Evolutionary conservation across 2,888 invertebrate species (phyloP).

Genomic region (Ochropleura plecta): DNA sequence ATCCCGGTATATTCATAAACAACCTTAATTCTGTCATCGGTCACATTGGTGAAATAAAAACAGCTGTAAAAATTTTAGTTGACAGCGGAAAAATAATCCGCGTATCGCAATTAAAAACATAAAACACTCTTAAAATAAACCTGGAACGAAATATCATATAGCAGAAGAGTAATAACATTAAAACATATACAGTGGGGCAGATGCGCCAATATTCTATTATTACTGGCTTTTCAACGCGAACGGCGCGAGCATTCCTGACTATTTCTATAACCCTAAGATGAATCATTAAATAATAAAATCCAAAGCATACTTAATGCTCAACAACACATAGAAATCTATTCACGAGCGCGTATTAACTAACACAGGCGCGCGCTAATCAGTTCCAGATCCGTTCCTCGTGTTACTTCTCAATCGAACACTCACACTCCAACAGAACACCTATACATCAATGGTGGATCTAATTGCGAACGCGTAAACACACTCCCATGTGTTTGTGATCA

Average conservation of each 20-base stretch:
- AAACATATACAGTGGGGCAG: slow-evolving; percentile 88
- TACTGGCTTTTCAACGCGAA: slow-evolving; percentile 89
- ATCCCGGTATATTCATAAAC: slow-evolving; percentile 83
- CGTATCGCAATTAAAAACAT: slow-evolving; percentile 88
- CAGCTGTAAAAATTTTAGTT: slow-evolving; percentile 86
- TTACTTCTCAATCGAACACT: slow-evolving; percentile 83
- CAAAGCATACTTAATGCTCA: slow-evolving; percentile 90
- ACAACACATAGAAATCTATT: slow-evolving; percentile 85
- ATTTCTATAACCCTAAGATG: slow-evolving; percentile 90
- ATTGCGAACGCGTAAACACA: slow-evolving; percentile 89
- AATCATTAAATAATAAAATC: slow-evolving; percentile 91
- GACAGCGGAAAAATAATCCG: slow-evolving; percentile 85
- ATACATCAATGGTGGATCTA: slow-evolving; percentile 88
- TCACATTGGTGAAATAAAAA: slow-evolving; percentile 84
- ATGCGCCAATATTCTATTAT: slow-evolving; percentile 90
- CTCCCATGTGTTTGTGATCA: slow-evolving; percentile 84
- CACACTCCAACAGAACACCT: slow-evolving; percentile 75
- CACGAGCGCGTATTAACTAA: slow-evolving; percentile 84
- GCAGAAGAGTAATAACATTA: slow-evolving; percentile 87
- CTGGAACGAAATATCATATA: slow-evolving; percentile 85
- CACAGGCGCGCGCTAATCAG: slow-evolving; percentile 87
- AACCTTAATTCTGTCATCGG: slow-evolving; percentile 89
- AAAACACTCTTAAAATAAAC: slow-evolving; percentile 87
- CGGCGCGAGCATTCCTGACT: slow-evolving; percentile 88
- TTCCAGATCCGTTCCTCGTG: slow-evolving; percentile 85